Conservation (phyloP, 2,113 vertebrate species). For the Hemicordylus capensis region DNA sequence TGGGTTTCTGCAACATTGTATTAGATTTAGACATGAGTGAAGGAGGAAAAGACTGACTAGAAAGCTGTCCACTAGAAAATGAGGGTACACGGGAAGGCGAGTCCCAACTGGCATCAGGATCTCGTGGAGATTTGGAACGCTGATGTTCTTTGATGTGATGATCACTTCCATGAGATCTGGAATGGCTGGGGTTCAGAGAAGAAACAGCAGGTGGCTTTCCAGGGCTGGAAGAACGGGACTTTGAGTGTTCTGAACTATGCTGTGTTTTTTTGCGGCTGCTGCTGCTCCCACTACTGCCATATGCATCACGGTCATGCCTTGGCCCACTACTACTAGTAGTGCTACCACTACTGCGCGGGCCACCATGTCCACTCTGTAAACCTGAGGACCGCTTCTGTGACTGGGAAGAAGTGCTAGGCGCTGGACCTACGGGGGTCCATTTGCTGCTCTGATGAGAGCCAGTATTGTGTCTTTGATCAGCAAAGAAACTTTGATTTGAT, state of each 20-base stretch:
- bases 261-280: slow-evolving; percentile 89
- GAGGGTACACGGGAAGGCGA: slow-evolving; percentile 92
- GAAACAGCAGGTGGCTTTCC: slow-evolving; percentile 83
- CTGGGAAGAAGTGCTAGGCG: slow-evolving; percentile 85
- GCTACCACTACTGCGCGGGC: slow-evolving; percentile 74
- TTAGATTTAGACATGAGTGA: slow-evolving; percentile 94
- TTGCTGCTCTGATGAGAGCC: slow-evolving; percentile 90
- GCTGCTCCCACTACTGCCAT: slow-evolving; percentile 63
- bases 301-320: slow-evolving; percentile 88
- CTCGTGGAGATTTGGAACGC: slow-evolving; percentile 93
- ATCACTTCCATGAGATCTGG: slow-evolving; percentile 85
- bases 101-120: slow-evolving; percentile 94
- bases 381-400: slow-evolving; percentile 89
- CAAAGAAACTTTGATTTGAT: slow-evolving; percentile 83
- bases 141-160: slow-evolving; percentile 94
- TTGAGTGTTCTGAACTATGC: slow-evolving; percentile 92
- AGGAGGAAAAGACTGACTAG: slow-evolving; percentile 92
- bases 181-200: slow-evolving; percentile 86
- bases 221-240: slow-evolving; percentile 89
- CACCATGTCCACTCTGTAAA: slow-evolving; percentile 81
- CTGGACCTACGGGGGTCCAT: slow-evolving; percentile 95
- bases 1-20: slow-evolving; percentile 97
- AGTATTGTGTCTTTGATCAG: slow-evolving; percentile 85
- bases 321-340: slow-evolving; percentile 78
- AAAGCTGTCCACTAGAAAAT: slow-evolving; percentile 90